Conservation (phyloP, 1,140 invertebrate genomes). For the Ganaspis sp. region DNA sequence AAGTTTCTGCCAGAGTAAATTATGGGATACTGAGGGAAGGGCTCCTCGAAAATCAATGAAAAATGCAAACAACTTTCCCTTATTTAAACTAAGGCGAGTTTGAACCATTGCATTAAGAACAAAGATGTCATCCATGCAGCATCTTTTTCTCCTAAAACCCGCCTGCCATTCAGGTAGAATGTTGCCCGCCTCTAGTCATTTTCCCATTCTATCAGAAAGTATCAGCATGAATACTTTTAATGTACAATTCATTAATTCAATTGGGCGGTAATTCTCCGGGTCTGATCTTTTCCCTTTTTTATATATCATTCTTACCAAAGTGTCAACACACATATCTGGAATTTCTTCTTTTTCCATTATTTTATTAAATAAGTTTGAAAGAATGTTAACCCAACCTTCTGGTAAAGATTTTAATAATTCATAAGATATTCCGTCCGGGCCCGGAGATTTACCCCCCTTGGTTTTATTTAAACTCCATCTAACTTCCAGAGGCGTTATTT, state of each 20-base stretch:
- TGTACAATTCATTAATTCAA: conserved; percentile 51
- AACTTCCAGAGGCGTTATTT: too few relatives aligned
- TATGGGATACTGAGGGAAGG: background rate
- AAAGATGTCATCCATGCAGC: conserved; percentile 54
- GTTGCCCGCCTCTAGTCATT: conserved; percentile 44
- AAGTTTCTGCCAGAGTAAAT: background rate
- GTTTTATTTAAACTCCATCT: too few relatives aligned
- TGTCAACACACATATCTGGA: conserved; percentile 25
- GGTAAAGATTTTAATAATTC: conserved; percentile 36
- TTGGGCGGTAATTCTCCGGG: too few relatives aligned
- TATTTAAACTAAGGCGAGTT: background rate
- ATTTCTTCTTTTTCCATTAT: too few relatives aligned
- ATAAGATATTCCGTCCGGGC: conserved; percentile 42
- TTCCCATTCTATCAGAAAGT: conserved; percentile 39
- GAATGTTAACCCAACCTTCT: background rate
- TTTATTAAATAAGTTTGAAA: conserved; percentile 34
- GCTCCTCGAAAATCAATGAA: background rate
- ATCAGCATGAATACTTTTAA: conserved; percentile 51
- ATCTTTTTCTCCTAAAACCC: conserved; percentile 46
- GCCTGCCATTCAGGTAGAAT: conserved; percentile 52
- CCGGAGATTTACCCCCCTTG: too few relatives aligned
- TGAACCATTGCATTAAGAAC: conserved; percentile 29
- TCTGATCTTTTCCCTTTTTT: conserved; percentile 52
- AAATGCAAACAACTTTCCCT: background rate
- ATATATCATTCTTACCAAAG: conserved; percentile 34